A percentile compares a stretch with the other conserved stretches of the same genome.
phyloP scores from a whole-genome alignment of 1,140 invertebrate genomes.

The Cepaea nemoralis region DNA sequence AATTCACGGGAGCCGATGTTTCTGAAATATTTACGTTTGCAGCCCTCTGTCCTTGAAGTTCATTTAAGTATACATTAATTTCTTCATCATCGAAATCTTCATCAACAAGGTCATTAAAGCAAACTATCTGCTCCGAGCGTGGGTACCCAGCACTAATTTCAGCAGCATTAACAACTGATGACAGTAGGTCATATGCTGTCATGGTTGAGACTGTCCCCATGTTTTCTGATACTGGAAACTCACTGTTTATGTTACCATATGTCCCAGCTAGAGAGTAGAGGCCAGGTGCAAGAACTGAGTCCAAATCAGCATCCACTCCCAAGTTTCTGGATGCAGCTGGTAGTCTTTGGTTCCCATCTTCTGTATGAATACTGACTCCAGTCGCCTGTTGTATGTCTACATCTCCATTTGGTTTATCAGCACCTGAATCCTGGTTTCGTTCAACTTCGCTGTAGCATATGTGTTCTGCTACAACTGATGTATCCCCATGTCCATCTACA shows the following conservation, averaged over 20 bases:
- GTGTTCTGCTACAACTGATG: background rate
- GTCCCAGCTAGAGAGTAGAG: background rate
- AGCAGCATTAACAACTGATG: background rate
- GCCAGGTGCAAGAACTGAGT: background rate
- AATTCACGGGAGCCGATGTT: background rate
- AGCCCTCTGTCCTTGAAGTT: background rate
- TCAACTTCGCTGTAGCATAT: background rate
- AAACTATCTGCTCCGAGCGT: background rate
- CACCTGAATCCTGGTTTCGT: constrained; percentile 25
- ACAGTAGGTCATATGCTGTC: background rate
- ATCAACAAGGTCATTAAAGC: constrained; percentile 34
- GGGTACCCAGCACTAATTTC: background rate
- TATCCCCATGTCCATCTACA: constrained; percentile 46
- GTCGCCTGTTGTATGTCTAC: background rate
- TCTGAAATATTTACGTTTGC: background rate
- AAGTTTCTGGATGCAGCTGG: background rate
- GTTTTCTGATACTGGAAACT: background rate
- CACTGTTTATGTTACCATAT: background rate
- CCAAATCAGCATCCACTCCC: background rate
- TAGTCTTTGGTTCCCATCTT: background rate
- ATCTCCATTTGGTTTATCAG: background rate
- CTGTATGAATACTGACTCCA: background rate
- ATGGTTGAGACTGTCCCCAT: no score
- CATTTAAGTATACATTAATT: constrained; percentile 21
- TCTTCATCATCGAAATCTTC: constrained; percentile 16